Evolutionary conservation across 37 sponge, comb jelly and placozoan genomes (phyloP).

Genomic region (Crambe crambe): DNA sequence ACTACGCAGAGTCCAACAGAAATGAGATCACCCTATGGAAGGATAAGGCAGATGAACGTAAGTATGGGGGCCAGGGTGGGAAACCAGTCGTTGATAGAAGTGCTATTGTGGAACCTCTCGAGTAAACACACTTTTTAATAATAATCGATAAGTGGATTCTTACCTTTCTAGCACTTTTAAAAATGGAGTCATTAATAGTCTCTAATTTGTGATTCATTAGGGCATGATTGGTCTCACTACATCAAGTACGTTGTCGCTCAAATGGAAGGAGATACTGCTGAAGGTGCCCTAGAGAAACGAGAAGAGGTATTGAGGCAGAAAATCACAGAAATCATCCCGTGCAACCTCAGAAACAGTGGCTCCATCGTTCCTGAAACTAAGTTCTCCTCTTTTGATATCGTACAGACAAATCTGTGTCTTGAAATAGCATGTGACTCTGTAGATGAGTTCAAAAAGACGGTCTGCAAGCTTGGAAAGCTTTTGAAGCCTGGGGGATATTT

Average conservation of each 20-base stretch:
- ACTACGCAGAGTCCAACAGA: slow-evolving; percentile 22
- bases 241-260: slow-evolving; percentile 7
- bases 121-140: too few relatives aligned
- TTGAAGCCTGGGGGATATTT: slow-evolving; percentile 18
- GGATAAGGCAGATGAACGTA: not conserved
- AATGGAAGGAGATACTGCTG: not conserved
- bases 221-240: slow-evolving; percentile 25
- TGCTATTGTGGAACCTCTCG: not conserved
- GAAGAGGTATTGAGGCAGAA: slow-evolving; percentile 10
- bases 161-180: too few relatives aligned
- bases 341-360: not conserved
- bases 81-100: not conserved
- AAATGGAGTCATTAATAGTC: not conserved
- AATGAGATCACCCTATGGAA: slow-evolving; percentile 8
- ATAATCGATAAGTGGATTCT: too few relatives aligned
- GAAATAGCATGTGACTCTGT: slow-evolving; percentile 9
- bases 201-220: not conserved
- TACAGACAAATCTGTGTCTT: slow-evolving; percentile 23
- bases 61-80: too few relatives aligned
- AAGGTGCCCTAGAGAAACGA: not conserved
- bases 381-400: not conserved
- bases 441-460: not conserved
- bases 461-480: not conserved
- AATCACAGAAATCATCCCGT: slow-evolving; percentile 3
- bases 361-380: not conserved